phyloP scores from a whole-genome alignment of 2,888 invertebrate species.

The Rhyacophila evoluta region DNA sequence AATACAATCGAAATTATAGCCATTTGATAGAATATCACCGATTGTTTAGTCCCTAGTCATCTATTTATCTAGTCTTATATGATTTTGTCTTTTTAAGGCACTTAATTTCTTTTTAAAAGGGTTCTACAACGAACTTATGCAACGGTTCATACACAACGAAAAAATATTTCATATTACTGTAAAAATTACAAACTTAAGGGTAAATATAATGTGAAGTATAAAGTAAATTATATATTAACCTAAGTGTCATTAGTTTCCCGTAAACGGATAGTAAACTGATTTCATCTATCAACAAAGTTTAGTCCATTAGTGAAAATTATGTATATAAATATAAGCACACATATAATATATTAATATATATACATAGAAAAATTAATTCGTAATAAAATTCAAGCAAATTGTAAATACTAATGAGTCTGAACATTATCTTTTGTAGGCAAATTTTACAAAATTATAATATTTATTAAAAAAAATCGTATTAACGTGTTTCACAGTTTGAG shows the following conservation, averaged over 20 bases:
- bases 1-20: too few species aligned
- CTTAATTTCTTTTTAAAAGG: conserved; percentile 52
- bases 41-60: conserved; percentile 44
- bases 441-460: conserved; percentile 65
- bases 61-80: conserved; percentile 49
- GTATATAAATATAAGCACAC: conserved; percentile 60
- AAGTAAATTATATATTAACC: background rate
- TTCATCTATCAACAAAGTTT: conserved; percentile 49
- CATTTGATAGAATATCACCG: too few species aligned
- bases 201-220: conserved; percentile 37
- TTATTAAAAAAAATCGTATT: conserved; percentile 37
- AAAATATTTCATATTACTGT: conserved; percentile 57
- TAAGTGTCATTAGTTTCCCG: background rate
- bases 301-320: conserved; percentile 39
- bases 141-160: conserved; percentile 73
- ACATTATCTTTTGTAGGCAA: conserved; percentile 71
- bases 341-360: too few species aligned
- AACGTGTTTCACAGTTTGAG: background rate
- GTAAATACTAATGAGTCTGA: conserved; percentile 71
- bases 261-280: conserved; percentile 41
- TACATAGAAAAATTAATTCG: conserved; percentile 61
- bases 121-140: conserved; percentile 64
- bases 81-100: conserved; percentile 51
- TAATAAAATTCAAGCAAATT: conserved; percentile 69
- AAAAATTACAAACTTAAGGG: conserved; percentile 50